phyloP scores from a whole-genome alignment of 2,888 invertebrate species.

The Branchellion lobata region DNA sequence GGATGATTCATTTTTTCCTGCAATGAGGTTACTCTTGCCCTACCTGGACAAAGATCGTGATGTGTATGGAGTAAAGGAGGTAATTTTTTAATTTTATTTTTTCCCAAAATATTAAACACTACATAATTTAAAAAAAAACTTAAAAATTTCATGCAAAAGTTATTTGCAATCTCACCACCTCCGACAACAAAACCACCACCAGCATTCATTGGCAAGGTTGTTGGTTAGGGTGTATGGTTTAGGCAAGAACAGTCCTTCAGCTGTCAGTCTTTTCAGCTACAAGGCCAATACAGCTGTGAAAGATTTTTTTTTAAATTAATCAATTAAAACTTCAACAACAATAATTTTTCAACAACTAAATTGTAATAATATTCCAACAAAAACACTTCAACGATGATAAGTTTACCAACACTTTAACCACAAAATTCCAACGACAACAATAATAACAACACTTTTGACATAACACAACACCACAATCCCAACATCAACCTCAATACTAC shows the following conservation, averaged over 20 bases:
- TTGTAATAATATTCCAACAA: too few relatives aligned
- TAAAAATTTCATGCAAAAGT: background rate
- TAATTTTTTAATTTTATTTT: slow-evolving; percentile 50
- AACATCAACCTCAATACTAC: too few relatives aligned
- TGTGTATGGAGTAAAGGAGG: slow-evolving; percentile 80
- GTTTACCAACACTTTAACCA: too few relatives aligned
- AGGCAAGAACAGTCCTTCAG: slow-evolving; percentile 69
- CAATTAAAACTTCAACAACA: too few relatives aligned
- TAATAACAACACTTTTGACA: too few relatives aligned
- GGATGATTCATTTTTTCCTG: slow-evolving; percentile 68
- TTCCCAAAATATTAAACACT: background rate
- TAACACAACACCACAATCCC: too few relatives aligned
- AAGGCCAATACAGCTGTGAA: slow-evolving; percentile 59
- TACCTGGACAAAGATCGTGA: slow-evolving; percentile 76
- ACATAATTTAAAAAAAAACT: background rate
- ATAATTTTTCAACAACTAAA: too few relatives aligned
- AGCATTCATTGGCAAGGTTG: slow-evolving; percentile 71
- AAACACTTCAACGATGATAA: too few relatives aligned
- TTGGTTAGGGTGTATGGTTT: slow-evolving; percentile 76
- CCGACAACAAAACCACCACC: too few relatives aligned
- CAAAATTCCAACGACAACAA: too few relatives aligned
- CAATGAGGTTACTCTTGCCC: slow-evolving; percentile 78
- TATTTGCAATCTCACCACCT: too few relatives aligned
- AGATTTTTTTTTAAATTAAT: too few relatives aligned
- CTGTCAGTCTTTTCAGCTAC: slow-evolving; percentile 66